Conservation (phyloP, 2,113 vertebrate species). For the Urocynchramus pylzowi region DNA sequence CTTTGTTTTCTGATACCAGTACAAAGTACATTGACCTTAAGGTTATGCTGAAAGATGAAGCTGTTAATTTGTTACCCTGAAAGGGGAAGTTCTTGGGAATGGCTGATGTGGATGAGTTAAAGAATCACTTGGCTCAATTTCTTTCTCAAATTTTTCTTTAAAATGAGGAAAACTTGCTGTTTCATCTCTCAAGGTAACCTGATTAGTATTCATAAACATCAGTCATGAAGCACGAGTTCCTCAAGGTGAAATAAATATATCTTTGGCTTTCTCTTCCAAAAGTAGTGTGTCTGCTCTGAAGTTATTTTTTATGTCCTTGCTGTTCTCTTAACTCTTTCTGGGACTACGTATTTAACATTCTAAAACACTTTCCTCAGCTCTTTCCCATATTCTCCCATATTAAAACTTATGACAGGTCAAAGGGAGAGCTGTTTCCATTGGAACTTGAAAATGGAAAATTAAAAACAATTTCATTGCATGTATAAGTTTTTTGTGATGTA, state of each 20-base stretch:
- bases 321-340: background rate
- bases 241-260: slow-evolving; percentile 22
- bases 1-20: background rate
- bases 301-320: background rate
- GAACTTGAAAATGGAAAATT: background rate
- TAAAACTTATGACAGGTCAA: background rate
- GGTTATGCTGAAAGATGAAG: background rate
- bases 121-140: background rate
- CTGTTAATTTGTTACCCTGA: background rate
- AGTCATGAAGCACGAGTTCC: background rate
- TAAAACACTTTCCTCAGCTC: background rate
- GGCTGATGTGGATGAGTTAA: background rate
- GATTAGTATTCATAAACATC: background rate
- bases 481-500: background rate
- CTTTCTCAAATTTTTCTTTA: background rate
- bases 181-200: background rate
- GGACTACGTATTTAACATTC: background rate
- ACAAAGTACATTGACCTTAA: background rate
- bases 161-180: background rate
- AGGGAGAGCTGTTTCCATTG: background rate
- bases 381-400: background rate
- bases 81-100: background rate
- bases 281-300: background rate
- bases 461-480: background rate
- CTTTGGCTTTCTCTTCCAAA: background rate